Base-by-base conservation (phyloP, 2,888 invertebrate species). In the Cataglyphis livida region DNA sequence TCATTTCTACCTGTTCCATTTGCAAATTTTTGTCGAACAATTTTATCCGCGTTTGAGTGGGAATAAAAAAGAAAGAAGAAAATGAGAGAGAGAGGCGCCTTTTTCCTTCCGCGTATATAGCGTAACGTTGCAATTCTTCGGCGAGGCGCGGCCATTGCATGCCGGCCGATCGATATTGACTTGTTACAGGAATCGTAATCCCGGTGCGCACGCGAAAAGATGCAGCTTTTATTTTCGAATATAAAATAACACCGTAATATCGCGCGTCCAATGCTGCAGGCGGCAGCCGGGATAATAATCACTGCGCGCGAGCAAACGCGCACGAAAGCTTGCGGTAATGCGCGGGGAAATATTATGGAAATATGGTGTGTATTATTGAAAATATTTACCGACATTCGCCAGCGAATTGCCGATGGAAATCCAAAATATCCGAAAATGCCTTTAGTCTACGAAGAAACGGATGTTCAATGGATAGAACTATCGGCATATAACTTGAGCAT, bases 21-120 rank as follows among this genome's bases (percentile, higher is more conserved):
- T 65, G 89, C 83, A 83, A 87, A 90, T 87, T 85, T 83, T 85
- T 83, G 83, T 68, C 82, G 65, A 83, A 81, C 83, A 88, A 61
- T 83, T 87, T 83, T 70, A 68, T 44, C 28, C 71, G 62, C 18
- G 51, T 32, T 66, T 25, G 54, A 21, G 4, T 25, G 25, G 59
- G 6, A 12, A 38, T 51, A 74, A 78, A 82, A 70, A 75, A 3
- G 10, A 12, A 15, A 10, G n/a, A 41, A 32, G 28, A 18, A 54
- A 32, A 15, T 44, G 25, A 54, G 32, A 15, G 32, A 9, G 28
- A 9, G 12, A 32, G 7, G n/a, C 18, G 28, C 15, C 48, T 71
- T 71, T 78, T 71, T 70, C 18, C 71, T 51, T 51, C 2, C 7
- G 48, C 21, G 71, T 54, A 25, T 48, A 44, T 48, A 70, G 57